Base-by-base conservation (phyloP, 2,888 invertebrate species). In the Platerodrilus igneus region DNA sequence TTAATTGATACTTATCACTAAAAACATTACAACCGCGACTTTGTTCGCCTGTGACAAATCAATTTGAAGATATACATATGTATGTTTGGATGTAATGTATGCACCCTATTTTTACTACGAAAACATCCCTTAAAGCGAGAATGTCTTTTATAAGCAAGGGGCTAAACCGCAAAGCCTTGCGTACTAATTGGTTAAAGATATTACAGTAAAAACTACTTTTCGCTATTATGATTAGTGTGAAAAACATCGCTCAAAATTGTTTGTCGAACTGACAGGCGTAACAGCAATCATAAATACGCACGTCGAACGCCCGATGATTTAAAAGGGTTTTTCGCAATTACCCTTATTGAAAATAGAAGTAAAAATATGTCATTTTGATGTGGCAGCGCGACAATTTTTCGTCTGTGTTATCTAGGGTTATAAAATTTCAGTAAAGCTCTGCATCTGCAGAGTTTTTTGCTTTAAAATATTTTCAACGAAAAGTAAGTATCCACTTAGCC, bases 1-100 rank as follows among this genome's bases (percentile, higher is more conserved):
- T 49, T 56, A 56, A 59, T 60, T 59, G 66, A 68, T 66, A 62
- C 55, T 67, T 67, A 68, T 68, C 67, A 58, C 52, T 48, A 58
- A 65, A 66, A 67, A 65, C 63, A 66, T 64, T 62, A 63, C 58
- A 57, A 63, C 61, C 64, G 60, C 63, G 61, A 60, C 66, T 62
- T 62, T 61, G 58, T 64, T 66, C 65, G 64, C 52, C 65, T 65
- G 67, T 68, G 68, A 69, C 68, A 69, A 69, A 69, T 69, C 68
- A 69, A 68, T 69, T 68, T 67, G 67, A 66, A 66, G 66, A 68
- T 67, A 69, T 68, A 68, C 67, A 68, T 69, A 68, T 69, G 67
- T 68, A 68, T 68, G 66, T 53, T 44, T 41, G 50, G 41, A 51
- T n/a, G 50, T 66, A 67, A 67, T 67, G 57, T 68, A 68, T 68